Evolutionary conservation across 1,140 invertebrate genomes (phyloP), one percentile per base, ranked within the genome.

Genomic region (Drosophila parvula): DNA sequence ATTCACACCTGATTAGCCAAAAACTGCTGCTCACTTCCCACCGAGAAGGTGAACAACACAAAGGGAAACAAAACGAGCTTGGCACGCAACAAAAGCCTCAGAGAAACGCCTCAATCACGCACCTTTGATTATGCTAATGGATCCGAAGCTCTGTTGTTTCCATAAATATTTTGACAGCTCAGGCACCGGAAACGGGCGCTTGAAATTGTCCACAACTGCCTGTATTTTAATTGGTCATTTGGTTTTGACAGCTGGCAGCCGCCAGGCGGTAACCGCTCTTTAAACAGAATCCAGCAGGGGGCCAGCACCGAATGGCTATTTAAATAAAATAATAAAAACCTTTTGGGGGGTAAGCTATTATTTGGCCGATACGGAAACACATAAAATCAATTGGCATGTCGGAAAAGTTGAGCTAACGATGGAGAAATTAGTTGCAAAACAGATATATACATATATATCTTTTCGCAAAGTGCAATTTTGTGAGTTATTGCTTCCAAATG

Each of bases 81-180:
- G 61, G 58, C 83, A 86, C 83, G 82, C 82, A 76, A 85, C 69
- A 68, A 55, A 74, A 16, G 50, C 45, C 64, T 34, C 9, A 6
- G 56, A 61, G 58, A 63, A 62, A 81, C 48, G 63, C 55, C 60
- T 80, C 56, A 75, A 78, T 81, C 81, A 85, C 81, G 83, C 83
- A 86, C 76, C 78, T 79, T 81, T 88, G 76, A 88, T 88, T 86
- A 86, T 86, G 83, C 83, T 86, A 86, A 86, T 86, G 83, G 81
- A 73, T 77, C 63, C 69, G 53, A 62, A 41, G 47, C 55, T 43
- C 61, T 71, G 53, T 59, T 78, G 34, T 34, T 64, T 58, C 55
- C 55, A 78, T 78, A 81, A 82, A 82, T 69, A 83, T 80, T 78
- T 81, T 59, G 60, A 62, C 65, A 76, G 61, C 44, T 28, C 43